phyloP scores from a whole-genome alignment of 2,113 vertebrate genomes.

The Oenanthe melanoleuca region DNA sequence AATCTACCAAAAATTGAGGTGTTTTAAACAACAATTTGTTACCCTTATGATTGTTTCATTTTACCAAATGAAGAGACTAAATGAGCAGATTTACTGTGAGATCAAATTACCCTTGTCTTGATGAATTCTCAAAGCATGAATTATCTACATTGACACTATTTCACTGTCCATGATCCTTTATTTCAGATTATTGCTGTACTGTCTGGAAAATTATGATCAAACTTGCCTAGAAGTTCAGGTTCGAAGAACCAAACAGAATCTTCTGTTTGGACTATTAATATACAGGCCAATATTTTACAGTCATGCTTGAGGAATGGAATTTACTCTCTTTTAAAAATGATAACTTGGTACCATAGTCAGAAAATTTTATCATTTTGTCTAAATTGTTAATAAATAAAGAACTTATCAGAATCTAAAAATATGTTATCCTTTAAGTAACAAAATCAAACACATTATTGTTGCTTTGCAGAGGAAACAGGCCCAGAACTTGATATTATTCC shows the following conservation, averaged over 20 bases:
- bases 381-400: neutral
- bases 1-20: neutral
- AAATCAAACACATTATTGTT: neutral
- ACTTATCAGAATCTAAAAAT: neutral
- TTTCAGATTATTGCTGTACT: neutral
- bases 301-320: neutral
- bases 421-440: neutral
- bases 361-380: neutral
- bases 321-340: neutral
- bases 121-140: neutral
- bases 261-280: neutral
- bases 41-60: neutral
- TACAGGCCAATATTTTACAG: neutral
- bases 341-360: neutral
- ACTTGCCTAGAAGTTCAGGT: neutral
- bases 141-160: neutral
- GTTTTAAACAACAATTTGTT: neutral
- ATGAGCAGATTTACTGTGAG: neutral
- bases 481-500: neutral
- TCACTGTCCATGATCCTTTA: neutral
- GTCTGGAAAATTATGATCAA: neutral
- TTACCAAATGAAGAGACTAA: neutral
- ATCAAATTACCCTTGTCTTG: neutral
- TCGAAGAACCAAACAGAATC: neutral
- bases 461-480: neutral